Conservation (phyloP, 2,113 vertebrate genomes). For the Centrocercus urophasianus region DNA sequence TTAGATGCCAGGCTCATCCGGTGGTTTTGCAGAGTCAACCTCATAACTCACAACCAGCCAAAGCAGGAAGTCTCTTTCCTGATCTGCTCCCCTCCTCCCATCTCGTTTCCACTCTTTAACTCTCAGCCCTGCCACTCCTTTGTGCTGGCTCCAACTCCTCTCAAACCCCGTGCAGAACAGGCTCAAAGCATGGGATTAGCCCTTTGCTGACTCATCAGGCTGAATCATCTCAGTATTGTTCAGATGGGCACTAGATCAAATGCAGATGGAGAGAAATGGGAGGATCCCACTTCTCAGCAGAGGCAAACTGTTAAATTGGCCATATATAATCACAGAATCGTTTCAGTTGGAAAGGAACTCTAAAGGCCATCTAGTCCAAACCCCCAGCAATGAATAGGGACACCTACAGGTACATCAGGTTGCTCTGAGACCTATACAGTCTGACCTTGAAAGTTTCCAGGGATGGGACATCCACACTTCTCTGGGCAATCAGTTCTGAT, state of each 20-base stretch:
- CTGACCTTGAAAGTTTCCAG: too few relatives aligned
- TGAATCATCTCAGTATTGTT: constrained; percentile 6
- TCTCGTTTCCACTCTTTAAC: not conserved
- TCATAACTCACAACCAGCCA: not conserved
- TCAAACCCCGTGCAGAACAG: not conserved
- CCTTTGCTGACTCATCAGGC: not conserved
- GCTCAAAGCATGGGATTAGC: not conserved
- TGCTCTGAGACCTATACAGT: too few relatives aligned
- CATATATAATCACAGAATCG: not conserved
- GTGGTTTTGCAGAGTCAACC: not conserved
- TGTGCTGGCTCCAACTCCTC: not conserved
- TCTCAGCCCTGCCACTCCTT: not conserved
- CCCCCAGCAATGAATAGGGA: too few relatives aligned
- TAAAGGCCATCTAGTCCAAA: too few relatives aligned
- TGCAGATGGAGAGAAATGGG: not conserved
- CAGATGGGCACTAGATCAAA: not conserved
- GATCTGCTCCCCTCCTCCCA: not conserved
- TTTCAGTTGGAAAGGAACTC: too few relatives aligned
- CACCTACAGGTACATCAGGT: too few relatives aligned
- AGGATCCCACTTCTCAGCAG: not conserved
- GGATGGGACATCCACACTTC: too few relatives aligned
- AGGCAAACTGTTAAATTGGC: not conserved
- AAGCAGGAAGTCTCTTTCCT: not conserved
- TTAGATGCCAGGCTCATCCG: not conserved
- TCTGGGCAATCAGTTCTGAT: too few relatives aligned